These are phyloP conservation scores for Gephyroberyx darwinii DNA, from an alignment of 2,797 vertebrate species.

Conservation along the genomic window DNA sequence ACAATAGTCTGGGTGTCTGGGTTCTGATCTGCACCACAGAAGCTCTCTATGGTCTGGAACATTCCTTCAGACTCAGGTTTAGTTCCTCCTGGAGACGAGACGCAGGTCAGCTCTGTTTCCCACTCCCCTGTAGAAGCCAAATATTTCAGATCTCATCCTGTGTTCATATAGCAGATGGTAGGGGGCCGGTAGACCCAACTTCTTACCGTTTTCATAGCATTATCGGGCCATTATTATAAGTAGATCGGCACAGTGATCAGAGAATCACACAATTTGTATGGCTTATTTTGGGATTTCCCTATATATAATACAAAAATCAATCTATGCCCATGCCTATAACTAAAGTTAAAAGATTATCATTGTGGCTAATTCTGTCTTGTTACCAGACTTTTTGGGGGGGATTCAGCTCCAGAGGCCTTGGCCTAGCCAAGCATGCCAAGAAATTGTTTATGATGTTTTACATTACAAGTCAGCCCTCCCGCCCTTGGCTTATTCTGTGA, in stretches of 20 bases:
- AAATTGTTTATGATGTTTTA: conserved; percentile 63
- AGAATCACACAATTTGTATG: not conserved
- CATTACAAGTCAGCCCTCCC: conserved; percentile 38
- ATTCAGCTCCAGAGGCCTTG: conserved; percentile 34
- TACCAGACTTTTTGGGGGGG: conserved; percentile 32
- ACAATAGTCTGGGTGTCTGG: conserved; percentile 69
- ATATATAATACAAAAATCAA: conserved; percentile 34
- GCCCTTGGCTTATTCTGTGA: conserved; percentile 21
- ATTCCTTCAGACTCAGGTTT: conserved; percentile 76
- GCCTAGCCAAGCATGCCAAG: conserved; percentile 46
- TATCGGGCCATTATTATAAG: conserved; percentile 27
- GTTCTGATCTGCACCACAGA: conserved; percentile 71
- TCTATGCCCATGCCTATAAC: conserved; percentile 20
- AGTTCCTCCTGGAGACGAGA: conserved; percentile 78
- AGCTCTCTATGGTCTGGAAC: conserved; percentile 67
- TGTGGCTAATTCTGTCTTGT: conserved; percentile 29
- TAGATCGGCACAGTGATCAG: conserved; percentile 33
- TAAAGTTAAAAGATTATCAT: conserved; percentile 12
- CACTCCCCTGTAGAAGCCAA: conserved; percentile 59
- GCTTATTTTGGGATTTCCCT: conserved; percentile 18
- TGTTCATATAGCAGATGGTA: conserved; percentile 42
- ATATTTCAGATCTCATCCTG: conserved; percentile 60
- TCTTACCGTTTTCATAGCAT: conserved; percentile 47
- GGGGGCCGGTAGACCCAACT: conserved; percentile 39
- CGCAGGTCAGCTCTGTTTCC: conserved; percentile 66